These are phyloP conservation scores for Prionailurus bengalensis DNA, from an alignment of 2,113 vertebrate genomes.

Conservation along the genomic window DNA sequence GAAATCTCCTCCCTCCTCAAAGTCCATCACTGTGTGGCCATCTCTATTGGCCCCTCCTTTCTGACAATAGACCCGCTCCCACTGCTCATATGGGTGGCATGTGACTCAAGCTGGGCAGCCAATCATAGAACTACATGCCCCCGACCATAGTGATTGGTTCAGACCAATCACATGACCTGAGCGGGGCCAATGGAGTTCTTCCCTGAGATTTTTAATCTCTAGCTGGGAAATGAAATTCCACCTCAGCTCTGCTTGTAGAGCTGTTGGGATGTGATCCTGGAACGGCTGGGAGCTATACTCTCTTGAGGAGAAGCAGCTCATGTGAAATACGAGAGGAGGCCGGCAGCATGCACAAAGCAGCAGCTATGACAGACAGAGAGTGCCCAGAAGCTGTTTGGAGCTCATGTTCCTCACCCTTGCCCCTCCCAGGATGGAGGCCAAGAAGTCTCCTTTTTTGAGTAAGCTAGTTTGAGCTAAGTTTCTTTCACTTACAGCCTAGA, in stretches of 20 bases:
- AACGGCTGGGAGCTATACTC: neutral
- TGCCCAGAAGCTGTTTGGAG: neutral
- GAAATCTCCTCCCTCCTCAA: neutral
- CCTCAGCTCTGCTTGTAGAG: neutral
- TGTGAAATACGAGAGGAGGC: neutral
- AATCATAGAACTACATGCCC: neutral
- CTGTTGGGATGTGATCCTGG: neutral
- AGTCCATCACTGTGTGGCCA: neutral
- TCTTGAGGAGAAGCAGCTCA: neutral
- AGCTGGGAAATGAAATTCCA: neutral
- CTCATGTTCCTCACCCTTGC: neutral
- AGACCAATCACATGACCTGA: neutral
- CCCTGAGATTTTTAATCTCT: constrained; percentile 1
- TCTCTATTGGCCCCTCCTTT: accelerated
- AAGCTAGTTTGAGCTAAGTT: neutral
- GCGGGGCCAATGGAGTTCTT: neutral
- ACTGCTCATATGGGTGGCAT: neutral
- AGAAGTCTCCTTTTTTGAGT: neutral
- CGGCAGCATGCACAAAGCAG: neutral
- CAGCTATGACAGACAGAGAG: neutral
- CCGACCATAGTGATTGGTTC: neutral
- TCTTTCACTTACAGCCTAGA: neutral
- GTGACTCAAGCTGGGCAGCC: neutral
- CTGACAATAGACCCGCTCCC: neutral
- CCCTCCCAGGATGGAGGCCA: neutral